These are phyloP conservation scores for Acipenser transmontanus DNA, from an alignment of 2,797 vertebrate genomes.

Conservation along the genomic window DNA sequence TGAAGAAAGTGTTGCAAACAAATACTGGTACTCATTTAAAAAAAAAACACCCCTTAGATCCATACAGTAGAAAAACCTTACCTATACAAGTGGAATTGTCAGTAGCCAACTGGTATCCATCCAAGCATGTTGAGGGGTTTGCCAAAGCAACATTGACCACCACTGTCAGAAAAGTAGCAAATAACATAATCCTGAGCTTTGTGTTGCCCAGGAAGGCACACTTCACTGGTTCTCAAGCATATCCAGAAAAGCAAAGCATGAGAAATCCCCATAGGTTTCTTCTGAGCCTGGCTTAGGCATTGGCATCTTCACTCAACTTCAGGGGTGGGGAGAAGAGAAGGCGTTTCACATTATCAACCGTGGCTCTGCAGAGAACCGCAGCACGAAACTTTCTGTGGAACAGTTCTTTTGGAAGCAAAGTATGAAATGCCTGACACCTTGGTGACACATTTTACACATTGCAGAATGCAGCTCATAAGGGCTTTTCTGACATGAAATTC, in stretches of 20 bases:
- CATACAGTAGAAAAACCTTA: constrained; percentile 51
- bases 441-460: constrained; percentile 76
- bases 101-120: constrained; percentile 36
- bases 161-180: constrained; percentile 45
- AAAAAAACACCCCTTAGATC: too few species aligned
- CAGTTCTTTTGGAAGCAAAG: constrained; percentile 74
- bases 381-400: constrained; percentile 5
- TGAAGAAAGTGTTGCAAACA: too few species aligned
- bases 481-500: constrained; percentile 29
- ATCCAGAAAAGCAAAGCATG: constrained; percentile 32
- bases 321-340: constrained; percentile 4
- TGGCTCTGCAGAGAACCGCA: neutral
- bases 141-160: constrained; percentile 51
- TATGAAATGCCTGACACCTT: constrained; percentile 88
- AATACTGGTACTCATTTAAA: too few species aligned
- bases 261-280: constrained; percentile 40
- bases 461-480: constrained; percentile 39
- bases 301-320: constrained; percentile 40
- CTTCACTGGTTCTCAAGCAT: constrained; percentile 49
- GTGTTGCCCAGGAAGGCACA: constrained; percentile 31
- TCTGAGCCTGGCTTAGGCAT: constrained; percentile 27
- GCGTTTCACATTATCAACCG: constrained; percentile 27
- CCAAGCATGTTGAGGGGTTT: constrained; percentile 55
- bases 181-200: constrained; percentile 64
- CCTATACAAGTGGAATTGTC: constrained; percentile 57